phyloP scores from a whole-genome alignment of 1,140 invertebrate species.

The Venturia canescens region DNA sequence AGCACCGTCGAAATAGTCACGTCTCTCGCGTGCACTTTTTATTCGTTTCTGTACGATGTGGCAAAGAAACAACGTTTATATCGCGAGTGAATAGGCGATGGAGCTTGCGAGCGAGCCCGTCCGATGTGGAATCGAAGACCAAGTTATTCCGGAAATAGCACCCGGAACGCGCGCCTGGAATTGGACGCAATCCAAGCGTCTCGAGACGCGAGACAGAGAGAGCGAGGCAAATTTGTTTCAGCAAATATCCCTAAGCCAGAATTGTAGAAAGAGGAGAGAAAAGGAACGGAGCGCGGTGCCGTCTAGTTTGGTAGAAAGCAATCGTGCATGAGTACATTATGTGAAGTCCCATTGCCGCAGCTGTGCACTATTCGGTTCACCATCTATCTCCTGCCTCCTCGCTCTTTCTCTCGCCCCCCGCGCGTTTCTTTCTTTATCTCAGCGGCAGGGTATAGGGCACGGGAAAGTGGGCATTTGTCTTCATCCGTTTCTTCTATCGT shows the following conservation, averaged over 20 bases:
- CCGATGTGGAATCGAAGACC: background rate
- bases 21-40: background rate
- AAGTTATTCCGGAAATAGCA: conserved; percentile 16
- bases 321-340: conserved; percentile 38
- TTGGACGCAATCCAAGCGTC: conserved; percentile 7
- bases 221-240: background rate
- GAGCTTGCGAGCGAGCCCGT: background rate
- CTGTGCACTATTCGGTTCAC: conserved; percentile 27
- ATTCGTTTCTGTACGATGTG: background rate
- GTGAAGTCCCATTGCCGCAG: conserved; percentile 9
- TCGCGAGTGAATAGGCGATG: conserved; percentile 2
- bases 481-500: conserved; percentile 1
- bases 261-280: conserved; percentile 15
- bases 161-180: background rate
- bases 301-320: conserved; percentile 33
- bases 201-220: background rate
- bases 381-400: background rate
- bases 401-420: background rate
- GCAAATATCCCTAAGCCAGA: conserved; percentile 19
- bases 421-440: conserved; percentile 6
- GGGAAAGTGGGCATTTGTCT: conserved; percentile 44
- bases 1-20: background rate
- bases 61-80: background rate
- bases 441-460: conserved; percentile 43
- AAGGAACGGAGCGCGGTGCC: conserved; percentile 4